Evolutionary conservation across 2,113 vertebrate species (phyloP).

Genomic region (Rissa tridactyla): DNA sequence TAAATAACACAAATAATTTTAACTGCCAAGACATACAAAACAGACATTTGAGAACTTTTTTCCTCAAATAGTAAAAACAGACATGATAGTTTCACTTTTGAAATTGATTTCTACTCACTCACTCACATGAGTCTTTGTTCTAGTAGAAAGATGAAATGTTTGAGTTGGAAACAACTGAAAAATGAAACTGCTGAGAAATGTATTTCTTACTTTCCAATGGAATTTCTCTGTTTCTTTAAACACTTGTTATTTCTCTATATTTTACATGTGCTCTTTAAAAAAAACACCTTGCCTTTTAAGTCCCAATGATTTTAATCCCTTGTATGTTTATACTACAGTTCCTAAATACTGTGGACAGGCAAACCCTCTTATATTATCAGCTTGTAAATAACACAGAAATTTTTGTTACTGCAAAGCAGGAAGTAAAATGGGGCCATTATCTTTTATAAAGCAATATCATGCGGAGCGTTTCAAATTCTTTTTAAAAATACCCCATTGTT

Average conservation of each 20-base stretch:
- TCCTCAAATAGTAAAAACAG: not conserved
- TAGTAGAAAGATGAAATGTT: not conserved
- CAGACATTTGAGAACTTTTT: not conserved
- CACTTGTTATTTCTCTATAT: not conserved
- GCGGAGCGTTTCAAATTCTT: not conserved
- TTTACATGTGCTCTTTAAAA: not conserved
- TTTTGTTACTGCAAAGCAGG: not conserved
- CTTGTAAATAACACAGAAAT: constrained; percentile 7
- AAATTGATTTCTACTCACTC: not conserved
- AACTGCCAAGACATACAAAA: not conserved
- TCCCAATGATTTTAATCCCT: not conserved
- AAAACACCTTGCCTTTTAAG: not conserved
- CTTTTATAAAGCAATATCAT: constrained; percentile 35
- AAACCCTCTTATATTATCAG: not conserved
- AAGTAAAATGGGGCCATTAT: constrained; percentile 47
- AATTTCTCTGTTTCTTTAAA: not conserved
- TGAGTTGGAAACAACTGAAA: not conserved
- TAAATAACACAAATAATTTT: not conserved
- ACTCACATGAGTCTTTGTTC: not conserved
- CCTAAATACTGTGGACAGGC: not conserved
- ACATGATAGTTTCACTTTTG: not conserved
- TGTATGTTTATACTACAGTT: not conserved
- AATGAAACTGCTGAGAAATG: not conserved
- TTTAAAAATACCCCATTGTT: constrained; percentile 40
- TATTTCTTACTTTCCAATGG: not conserved